These are phyloP conservation scores for Drosophila bocki DNA, from an alignment of 1,140 invertebrate species.

Conservation along the genomic window DNA sequence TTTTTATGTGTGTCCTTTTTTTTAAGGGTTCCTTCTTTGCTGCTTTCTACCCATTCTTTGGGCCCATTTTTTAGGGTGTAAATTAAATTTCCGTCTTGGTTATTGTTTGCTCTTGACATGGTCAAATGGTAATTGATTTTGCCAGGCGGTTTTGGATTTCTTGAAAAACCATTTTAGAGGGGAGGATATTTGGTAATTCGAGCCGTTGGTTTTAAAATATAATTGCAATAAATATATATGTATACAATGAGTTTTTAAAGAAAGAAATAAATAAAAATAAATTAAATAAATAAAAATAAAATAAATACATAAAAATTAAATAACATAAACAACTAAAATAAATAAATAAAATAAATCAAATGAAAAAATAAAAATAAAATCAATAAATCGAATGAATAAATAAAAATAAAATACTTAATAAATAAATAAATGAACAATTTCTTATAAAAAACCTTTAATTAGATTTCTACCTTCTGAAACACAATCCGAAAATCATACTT, in stretches of 20 bases:
- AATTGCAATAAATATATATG: neutral
- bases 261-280: too few relatives aligned
- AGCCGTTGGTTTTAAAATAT: neutral
- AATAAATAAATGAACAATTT: neutral
- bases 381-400: too few relatives aligned
- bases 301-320: too few relatives aligned
- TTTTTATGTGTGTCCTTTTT: constrained; percentile 11
- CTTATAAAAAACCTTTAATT: neutral
- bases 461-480: neutral
- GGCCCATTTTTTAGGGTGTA: constrained; percentile 12
- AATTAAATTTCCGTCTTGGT: constrained; percentile 57
- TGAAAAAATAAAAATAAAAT: too few relatives aligned
- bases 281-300: too few relatives aligned
- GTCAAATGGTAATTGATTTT: constrained; percentile 41
- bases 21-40: constrained; percentile 12
- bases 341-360: too few relatives aligned
- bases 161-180: neutral
- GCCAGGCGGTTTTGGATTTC: neutral
- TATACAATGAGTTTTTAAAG: neutral
- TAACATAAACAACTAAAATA: too few relatives aligned
- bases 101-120: constrained; percentile 41
- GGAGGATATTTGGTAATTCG: neutral
- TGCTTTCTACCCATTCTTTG: constrained; percentile 1
- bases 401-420: too few relatives aligned
- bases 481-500: neutral